These are phyloP conservation scores for Alexandromys fortis DNA, from an alignment of 2,113 vertebrate genomes.

Conservation along the genomic window DNA sequence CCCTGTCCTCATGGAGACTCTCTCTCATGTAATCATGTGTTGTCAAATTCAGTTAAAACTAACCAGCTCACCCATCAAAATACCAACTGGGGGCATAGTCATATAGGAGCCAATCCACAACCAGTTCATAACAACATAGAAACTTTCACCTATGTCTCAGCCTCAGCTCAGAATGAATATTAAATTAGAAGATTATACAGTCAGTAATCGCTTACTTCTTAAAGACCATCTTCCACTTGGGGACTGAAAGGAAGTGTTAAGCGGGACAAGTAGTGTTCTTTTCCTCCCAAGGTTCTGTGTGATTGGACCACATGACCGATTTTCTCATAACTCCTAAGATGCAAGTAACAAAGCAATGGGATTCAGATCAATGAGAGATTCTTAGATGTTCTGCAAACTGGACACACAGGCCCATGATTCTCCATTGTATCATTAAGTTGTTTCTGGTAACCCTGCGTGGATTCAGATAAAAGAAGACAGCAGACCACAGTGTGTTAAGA, in stretches of 20 bases:
- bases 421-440: background rate
- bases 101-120: background rate
- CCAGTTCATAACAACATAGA: background rate
- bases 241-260: background rate
- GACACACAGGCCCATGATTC: background rate
- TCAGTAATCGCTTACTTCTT: background rate
- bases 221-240: background rate
- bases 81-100: background rate
- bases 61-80: background rate
- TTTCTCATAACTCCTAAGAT: background rate
- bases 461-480: background rate
- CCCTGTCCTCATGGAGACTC: background rate
- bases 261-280: conserved; percentile 40
- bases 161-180: background rate
- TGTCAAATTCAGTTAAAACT: background rate
- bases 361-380: background rate
- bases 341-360: background rate
- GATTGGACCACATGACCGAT: background rate
- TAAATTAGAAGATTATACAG: background rate
- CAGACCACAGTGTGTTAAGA: background rate
- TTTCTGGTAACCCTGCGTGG: background rate
- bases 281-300: conserved; percentile 43
- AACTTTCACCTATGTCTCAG: background rate
- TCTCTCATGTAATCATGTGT: background rate
- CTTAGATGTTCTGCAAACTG: background rate